A percentile compares a stretch with the other conserved stretches of the same genome.
phyloP scores from a whole-genome alignment of 2,888 invertebrate genomes.

The Aelia acuminata region DNA sequence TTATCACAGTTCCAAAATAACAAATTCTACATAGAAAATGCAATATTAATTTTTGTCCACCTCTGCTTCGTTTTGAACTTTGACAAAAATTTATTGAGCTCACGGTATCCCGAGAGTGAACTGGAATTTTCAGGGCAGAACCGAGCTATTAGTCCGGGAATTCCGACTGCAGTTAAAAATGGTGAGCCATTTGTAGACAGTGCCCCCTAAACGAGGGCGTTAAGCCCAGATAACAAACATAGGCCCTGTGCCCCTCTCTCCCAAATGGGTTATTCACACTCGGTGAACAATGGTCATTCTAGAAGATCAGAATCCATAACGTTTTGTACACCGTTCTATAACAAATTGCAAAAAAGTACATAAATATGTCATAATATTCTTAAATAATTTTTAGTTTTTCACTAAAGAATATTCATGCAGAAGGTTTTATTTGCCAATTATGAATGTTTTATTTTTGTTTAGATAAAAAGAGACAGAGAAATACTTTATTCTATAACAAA shows the following conservation, averaged over 20 bases:
- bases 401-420: too few species aligned
- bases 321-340: neutral
- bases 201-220: neutral
- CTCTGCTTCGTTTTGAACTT: neutral
- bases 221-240: conserved; percentile 6
- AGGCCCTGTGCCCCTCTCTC: neutral
- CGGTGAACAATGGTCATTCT: neutral
- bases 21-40: neutral
- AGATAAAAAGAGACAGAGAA: too few species aligned
- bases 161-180: conserved; percentile 19
- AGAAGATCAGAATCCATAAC: neutral
- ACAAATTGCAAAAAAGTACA: too few species aligned
- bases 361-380: too few species aligned
- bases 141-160: neutral
- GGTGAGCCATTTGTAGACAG: neutral
- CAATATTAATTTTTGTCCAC: neutral
- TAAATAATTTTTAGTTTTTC: too few species aligned
- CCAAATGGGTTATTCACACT: conserved; percentile 33
- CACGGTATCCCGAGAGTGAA: neutral
- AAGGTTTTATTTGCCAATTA: too few species aligned
- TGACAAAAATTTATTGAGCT: neutral
- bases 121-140: neutral
- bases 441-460: too few species aligned
- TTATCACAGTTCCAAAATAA: too few species aligned
- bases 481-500: too few species aligned